Base-by-base conservation (phyloP, 2,113 vertebrate species). In the Monarcha castaneiventris region DNA sequence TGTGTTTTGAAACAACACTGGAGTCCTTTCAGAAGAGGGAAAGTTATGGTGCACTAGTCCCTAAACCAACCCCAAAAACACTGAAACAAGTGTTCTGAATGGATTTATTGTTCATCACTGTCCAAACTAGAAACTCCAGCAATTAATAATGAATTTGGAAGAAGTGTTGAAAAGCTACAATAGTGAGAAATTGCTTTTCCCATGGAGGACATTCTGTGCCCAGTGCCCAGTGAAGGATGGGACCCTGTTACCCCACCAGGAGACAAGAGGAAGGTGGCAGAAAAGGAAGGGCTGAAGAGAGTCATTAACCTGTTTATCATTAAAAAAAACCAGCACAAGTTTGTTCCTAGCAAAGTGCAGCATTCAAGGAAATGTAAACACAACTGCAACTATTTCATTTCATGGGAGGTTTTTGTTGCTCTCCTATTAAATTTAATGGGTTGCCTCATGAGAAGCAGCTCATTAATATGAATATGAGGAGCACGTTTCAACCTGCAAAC, bases 381-480 rank as follows among this genome's bases (percentile, higher is more conserved):
- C 84, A 92, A 90, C 82, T 44, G 92, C 88, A 90, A 77, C 95
- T 85, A 41, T 90, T 94, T 79, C 90, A 87, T 96, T 94, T 93
- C 96, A 94, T 76, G 92, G 64, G 96, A 93, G 92, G 90, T 93
- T 97, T 95, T 48, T 90, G 89, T 94, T 87, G 69, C 91, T 97
- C 81, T 59, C 94, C 93, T 89, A 94, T 95, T 94, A 95, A 96
- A 94, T 95, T 95, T 96, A 95, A 95, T 94, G 83, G 87, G 69
- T 95, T 87, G 93, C 94, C 95, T 94, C 94, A 62, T 64, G 95
- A 97, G 95, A 46, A 97, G 95, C 91, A 92, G 91, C 84, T 95
- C 93, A 94, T 96, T 94, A 96, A 97, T 96, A 95, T 92, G 93
- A 96, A 94, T 94, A 91, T 25, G 89, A 94, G 29, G 93, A 81